Percentiles rank a stretch among this genome's conserved stretches.
These are phyloP conservation scores for Sparus aurata DNA, from an alignment of 2,797 vertebrate genomes.

Conservation along the genomic window DNA sequence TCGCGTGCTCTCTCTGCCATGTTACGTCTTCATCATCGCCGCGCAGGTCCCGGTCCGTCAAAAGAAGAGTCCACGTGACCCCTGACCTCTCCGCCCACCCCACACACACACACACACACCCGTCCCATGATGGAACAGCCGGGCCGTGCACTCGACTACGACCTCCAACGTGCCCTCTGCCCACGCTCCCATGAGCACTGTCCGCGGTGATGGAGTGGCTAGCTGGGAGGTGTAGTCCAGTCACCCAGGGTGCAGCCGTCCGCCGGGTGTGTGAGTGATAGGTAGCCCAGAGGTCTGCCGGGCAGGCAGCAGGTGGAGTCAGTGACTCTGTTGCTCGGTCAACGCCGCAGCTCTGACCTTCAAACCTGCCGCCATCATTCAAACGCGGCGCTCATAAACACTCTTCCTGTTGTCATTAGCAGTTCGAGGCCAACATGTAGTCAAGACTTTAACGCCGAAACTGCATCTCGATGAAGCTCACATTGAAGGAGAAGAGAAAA, in stretches of 20 bases:
- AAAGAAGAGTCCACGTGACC: slow-evolving; percentile 24
- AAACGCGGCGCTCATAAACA: slow-evolving; percentile 14
- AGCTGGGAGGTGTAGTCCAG: slow-evolving; percentile 59
- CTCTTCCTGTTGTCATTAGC: background rate
- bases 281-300: slow-evolving; percentile 57
- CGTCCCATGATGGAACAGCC: slow-evolving; percentile 54
- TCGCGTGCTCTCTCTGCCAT: background rate
- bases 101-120: too few relatives aligned
- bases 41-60: slow-evolving; percentile 22
- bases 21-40: slow-evolving; percentile 9
- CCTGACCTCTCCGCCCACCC: slow-evolving; percentile 27
- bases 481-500: background rate
- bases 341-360: slow-evolving; percentile 60
- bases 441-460: background rate
- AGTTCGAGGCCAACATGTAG: background rate
- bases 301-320: slow-evolving; percentile 68
- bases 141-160: slow-evolving; percentile 35
- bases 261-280: slow-evolving; percentile 64
- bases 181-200: slow-evolving; percentile 39
- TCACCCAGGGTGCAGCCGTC: slow-evolving; percentile 42
- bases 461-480: background rate
- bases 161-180: slow-evolving; percentile 55
- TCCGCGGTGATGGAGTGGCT: slow-evolving; percentile 71
- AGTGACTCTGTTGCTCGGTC: slow-evolving; percentile 56
- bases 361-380: slow-evolving; percentile 51